These are phyloP conservation scores for Dendrocopos noguchii DNA, from an alignment of 2,113 vertebrate genomes.

Conservation along the genomic window DNA sequence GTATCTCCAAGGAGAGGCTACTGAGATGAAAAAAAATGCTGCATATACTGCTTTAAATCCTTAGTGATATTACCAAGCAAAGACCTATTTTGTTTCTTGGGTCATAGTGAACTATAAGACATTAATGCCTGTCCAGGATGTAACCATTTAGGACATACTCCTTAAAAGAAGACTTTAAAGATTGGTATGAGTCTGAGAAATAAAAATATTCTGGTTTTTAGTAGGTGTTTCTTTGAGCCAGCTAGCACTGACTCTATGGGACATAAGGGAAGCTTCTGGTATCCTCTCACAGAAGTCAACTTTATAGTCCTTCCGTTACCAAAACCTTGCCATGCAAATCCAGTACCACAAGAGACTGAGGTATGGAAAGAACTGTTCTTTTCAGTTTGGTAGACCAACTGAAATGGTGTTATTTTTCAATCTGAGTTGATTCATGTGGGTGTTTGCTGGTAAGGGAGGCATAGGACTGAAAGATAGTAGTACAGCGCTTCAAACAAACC, in stretches of 20 bases:
- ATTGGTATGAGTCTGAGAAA: neutral
- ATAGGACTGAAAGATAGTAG: neutral
- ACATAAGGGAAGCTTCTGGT: too few species aligned
- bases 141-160: neutral
- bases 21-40: neutral
- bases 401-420: neutral
- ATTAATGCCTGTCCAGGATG: neutral
- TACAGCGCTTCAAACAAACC: neutral
- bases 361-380: neutral
- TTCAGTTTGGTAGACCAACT: neutral
- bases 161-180: neutral
- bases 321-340: neutral
- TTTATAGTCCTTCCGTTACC: too few species aligned
- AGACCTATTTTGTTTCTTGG: neutral
- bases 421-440: neutral
- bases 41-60: neutral
- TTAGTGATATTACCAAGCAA: neutral
- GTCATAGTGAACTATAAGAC: neutral
- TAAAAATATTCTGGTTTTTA: neutral
- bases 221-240: neutral
- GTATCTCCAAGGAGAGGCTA: neutral
- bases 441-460: neutral
- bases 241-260: neutral
- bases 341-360: neutral
- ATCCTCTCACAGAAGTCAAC: too few species aligned